phyloP scores from a whole-genome alignment of 2,888 invertebrate species.

The Leucophenga montana region DNA sequence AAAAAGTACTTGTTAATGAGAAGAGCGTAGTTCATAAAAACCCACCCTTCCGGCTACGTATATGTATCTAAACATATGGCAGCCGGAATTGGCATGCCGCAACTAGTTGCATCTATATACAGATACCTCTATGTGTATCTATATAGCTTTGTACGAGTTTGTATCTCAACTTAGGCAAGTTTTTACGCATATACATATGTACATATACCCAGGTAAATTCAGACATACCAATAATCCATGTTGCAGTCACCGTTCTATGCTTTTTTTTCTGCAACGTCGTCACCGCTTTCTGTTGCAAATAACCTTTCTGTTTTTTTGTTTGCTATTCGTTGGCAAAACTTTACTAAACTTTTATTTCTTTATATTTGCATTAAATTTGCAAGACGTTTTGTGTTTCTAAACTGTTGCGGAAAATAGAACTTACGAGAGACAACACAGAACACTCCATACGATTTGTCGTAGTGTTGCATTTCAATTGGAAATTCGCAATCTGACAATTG shows the following conservation, averaged over 20 bases:
- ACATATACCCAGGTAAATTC: neutral
- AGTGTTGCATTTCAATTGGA: neutral
- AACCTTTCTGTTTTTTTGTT: too few species aligned
- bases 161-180: constrained; percentile 13
- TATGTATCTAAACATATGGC: constrained; percentile 44
- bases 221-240: constrained; percentile 14
- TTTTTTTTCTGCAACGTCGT: too few species aligned
- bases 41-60: constrained; percentile 2
- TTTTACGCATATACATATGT: constrained; percentile 28
- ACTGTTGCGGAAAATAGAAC: too few species aligned
- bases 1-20: constrained; percentile 2
- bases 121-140: constrained; percentile 11
- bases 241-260: constrained; percentile 8
- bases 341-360: neutral
- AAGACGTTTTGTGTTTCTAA: too few species aligned
- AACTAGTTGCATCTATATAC: constrained; percentile 24
- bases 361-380: neutral
- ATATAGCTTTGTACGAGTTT: constrained; percentile 27
- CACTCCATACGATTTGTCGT: too few species aligned
- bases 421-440: too few species aligned
- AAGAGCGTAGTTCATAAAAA: too few species aligned
- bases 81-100: constrained; percentile 51
- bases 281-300: too few species aligned
- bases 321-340: neutral
- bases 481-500: constrained; percentile 15